phyloP scores from a whole-genome alignment of 2,113 vertebrate genomes.

The Pipra filicauda region DNA sequence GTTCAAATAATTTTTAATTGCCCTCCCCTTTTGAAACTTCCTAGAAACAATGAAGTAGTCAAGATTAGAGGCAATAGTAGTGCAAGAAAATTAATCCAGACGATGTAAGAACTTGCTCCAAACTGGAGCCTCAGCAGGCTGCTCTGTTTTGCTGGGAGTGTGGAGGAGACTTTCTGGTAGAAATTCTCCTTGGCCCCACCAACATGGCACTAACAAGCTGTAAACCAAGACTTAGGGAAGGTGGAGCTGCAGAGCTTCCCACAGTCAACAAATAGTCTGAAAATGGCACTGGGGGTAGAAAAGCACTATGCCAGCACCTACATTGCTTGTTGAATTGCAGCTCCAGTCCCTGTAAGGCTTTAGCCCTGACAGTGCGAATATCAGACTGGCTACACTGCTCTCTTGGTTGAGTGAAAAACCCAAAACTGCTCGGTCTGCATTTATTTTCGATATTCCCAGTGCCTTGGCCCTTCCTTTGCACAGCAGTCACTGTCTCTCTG shows the following conservation, averaged over 20 bases:
- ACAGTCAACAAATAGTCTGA: neutral
- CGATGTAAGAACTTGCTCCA: neutral
- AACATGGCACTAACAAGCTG: fast-evolving
- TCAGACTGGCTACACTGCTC: neutral
- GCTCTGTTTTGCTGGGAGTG: neutral
- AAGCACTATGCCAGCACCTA: neutral
- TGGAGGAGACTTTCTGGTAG: neutral
- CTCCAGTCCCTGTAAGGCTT: neutral
- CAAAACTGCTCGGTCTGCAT: neutral
- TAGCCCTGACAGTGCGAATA: neutral
- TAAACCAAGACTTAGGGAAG: neutral
- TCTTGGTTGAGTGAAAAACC: neutral
- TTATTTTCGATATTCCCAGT: neutral
- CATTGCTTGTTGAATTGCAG: neutral
- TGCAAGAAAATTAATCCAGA: neutral
- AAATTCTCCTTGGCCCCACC: neutral
- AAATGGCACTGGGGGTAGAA: neutral
- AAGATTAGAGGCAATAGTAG: neutral
- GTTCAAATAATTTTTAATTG: neutral
- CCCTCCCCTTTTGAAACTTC: neutral
- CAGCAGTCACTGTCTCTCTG: too few relatives aligned
- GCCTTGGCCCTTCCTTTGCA: neutral
- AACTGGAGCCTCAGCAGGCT: neutral
- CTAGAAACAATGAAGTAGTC: neutral
- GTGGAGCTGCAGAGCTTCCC: neutral